Percentiles rank a stretch among this genome's conserved stretches.
These are phyloP conservation scores for Mustelus asterias DNA, from an alignment of 2,113 vertebrate species.

Conservation along the genomic window DNA sequence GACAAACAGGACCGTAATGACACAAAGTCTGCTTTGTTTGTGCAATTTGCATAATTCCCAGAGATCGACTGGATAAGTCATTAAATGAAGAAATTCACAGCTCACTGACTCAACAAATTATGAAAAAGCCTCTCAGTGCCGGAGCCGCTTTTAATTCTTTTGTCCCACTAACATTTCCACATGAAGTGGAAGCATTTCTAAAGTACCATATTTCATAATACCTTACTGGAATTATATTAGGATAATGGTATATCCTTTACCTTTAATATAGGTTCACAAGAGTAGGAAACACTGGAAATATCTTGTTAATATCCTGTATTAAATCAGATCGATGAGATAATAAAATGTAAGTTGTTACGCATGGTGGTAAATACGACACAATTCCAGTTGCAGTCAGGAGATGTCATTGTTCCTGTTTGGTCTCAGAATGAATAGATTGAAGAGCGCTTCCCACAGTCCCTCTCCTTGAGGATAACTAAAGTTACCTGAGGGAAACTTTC, in stretches of 20 bases:
- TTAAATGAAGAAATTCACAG: conserved; percentile 1
- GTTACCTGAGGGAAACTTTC: neutral
- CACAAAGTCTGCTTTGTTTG: neutral
- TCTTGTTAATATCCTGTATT: neutral
- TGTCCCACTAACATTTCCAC: neutral
- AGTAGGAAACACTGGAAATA: neutral
- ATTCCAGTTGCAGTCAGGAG: neutral
- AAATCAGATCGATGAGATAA: neutral
- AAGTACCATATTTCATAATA: neutral
- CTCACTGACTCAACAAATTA: neutral
- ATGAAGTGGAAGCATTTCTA: neutral
- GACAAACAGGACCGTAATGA: neutral
- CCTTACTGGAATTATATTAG: neutral
- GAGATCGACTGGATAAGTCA: neutral
- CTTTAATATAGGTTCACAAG: neutral
- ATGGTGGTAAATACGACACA: neutral
- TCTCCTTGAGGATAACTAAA: neutral
- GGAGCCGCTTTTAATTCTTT: neutral
- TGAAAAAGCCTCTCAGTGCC: neutral
- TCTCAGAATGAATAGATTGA: neutral
- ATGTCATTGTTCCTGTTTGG: neutral
- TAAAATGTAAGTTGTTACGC: neutral
- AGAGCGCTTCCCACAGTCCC: neutral
- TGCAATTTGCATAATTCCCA: neutral
- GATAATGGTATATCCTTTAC: neutral